Evolutionary conservation across 2,797 vertebrate species (phyloP).

Genomic region (Scolopax rusticola): DNA sequence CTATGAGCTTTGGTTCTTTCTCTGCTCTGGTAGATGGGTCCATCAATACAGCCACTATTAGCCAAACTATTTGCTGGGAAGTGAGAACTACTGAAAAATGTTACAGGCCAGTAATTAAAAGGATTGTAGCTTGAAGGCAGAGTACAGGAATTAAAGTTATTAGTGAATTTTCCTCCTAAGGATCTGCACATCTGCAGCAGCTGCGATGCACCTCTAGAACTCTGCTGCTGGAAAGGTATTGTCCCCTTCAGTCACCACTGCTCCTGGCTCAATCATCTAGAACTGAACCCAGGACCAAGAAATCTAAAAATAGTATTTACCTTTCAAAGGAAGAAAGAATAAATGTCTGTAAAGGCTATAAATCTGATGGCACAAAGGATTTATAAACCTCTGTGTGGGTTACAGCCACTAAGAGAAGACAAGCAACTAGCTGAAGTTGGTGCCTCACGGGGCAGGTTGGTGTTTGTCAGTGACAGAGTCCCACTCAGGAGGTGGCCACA

Average conservation of each 20-base stretch:
- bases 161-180: neutral
- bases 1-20: constrained; percentile 68
- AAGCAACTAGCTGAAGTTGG: neutral
- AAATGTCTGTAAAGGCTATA: neutral
- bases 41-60: constrained; percentile 69
- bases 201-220: neutral
- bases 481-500: neutral
- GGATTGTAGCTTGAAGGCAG: constrained; percentile 23
- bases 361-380: neutral
- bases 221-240: neutral
- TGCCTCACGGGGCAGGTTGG: neutral
- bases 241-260: rapidly evolving
- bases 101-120: constrained; percentile 54
- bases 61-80: constrained; percentile 47
- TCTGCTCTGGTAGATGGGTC: constrained; percentile 47
- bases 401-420: neutral
- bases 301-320: neutral
- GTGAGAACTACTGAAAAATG: constrained; percentile 42
- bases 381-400: neutral
- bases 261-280: neutral
- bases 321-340: neutral
- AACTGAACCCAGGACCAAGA: neutral
- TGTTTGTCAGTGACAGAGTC: neutral
- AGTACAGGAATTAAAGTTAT: neutral
- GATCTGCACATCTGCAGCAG: neutral